Base-by-base conservation (phyloP, 2,797 vertebrate genomes). In the Eutrigla gurnardus region DNA sequence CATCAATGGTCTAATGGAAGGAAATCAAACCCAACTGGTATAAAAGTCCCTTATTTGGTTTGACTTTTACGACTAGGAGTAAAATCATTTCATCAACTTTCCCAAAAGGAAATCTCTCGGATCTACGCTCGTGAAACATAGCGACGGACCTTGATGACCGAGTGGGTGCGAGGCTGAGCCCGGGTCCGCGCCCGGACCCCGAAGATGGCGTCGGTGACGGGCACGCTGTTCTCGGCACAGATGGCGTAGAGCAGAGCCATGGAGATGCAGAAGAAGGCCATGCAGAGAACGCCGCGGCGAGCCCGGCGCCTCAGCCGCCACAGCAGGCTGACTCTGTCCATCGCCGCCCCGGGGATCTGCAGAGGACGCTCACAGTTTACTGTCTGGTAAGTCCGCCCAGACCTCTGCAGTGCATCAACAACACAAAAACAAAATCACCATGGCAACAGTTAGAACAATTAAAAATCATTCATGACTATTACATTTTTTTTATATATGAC, bases 181-280 rank as follows among this genome's bases (percentile, higher is more conserved):
- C 94, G 88, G 63, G 95, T 95, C 9, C 94, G 88, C 0, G 94
- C 95, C 14, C 92, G 90, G n/a, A 94, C 93, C 1, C 95, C 95
- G 3, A 96, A 96, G 81, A 96, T 95, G 83, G 94, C 95, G 32
- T 95, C 95, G 0, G 94, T 95, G 69, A 95, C 95, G 0, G 94
- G 92, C 12, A 95, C 93, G 64, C 95, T 95, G 93, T 96, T 96
- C 35, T 96, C 95, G 8, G 95, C 94, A 2, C 95, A 96, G 53
- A 96, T 50, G 43, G 94, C 95, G 35, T 96, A 96, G 7, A 96
- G 92, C 71, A 95, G 80, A 17, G 93, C 95, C 94, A 96, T 95
- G 59, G 90, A 92, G 75, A 95, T 49, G 74, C 94, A 95, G 87
- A 96, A 95, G 62, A 95, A 81, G 10, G 84, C 81, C 93, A 95